Evolutionary conservation across 1,140 invertebrate genomes (phyloP), one percentile per base, ranked within the genome.

Genomic region (Cryptotermes secundus): DNA sequence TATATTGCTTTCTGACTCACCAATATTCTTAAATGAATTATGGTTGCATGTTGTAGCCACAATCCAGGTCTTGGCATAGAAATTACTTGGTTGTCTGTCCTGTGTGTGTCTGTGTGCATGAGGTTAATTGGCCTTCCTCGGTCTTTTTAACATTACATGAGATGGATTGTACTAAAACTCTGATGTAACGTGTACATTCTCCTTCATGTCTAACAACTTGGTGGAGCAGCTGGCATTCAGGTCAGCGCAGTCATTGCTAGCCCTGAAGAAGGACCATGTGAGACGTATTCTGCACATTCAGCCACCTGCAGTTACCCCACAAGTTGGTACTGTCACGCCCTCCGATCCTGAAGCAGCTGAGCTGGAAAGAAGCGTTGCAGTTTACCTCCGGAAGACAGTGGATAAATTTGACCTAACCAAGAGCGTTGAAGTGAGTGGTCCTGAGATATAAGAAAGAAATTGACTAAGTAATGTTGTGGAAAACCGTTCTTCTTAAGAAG

Each of bases 151-250:
- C n/a, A 72, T 31, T 3, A 72, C 26, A 26, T 72, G n/a, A 72
- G 31, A 31, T n/a, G 9, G 9, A 12, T 14, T 72, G 9, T 72
- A 10, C 9, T 31, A 16, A 72, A 26, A 14, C n/a, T 4, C 26
- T 72, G 1, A 72, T n/a, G 59, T 72, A n/a, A 72, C 26, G 2
- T 72, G 14, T 72, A 72, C 59, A 31, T 72, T 72, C 59, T 72
- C n/a, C 59, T 72, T 72, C n/a, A 72, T 72, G 53, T 59, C 53
- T 59, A 59, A 59, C 53, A 59, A 59, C 53, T 36, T 36, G 81
- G 26, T 82, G 34, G 31, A 59, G 35, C 87, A 94, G 93, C 88
- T 94, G 79, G 90, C 93, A 16, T 94, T 94, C 88, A 90, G 93
- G 42, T 92, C 93, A 34, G 90, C 91, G 9, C 90, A 92, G 65